Evolutionary conservation across 2,888 invertebrate genomes (phyloP).

Genomic region (Caradrina clavipalpis): DNA sequence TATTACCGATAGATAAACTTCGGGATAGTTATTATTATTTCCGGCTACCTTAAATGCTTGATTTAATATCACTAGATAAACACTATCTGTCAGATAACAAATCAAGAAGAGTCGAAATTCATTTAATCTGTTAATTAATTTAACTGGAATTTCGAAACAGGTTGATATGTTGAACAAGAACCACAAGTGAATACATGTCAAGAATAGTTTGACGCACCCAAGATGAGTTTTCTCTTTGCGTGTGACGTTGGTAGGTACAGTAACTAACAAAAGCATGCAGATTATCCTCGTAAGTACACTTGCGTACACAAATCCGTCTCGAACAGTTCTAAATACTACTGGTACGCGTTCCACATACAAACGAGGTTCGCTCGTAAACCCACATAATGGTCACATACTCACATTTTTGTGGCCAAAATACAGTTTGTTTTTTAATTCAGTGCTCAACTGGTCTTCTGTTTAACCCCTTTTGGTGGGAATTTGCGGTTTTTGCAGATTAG

Average conservation of each 20-base stretch:
- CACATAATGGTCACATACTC: conserved; percentile 63
- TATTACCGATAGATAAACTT: no score
- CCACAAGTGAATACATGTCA: background rate
- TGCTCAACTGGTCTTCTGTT: conserved; percentile 54
- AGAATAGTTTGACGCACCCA: background rate
- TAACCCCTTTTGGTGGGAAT: conserved; percentile 25
- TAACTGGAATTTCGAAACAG: background rate
- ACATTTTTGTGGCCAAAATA: conserved; percentile 71
- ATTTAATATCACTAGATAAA: no score
- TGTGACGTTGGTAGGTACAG: background rate
- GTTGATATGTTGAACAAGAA: background rate
- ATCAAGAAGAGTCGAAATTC: no score
- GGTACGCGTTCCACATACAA: conserved; percentile 52
- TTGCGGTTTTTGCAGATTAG: conserved; percentile 18
- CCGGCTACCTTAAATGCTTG: no score
- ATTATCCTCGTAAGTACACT: conserved; percentile 13
- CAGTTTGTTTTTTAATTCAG: conserved; percentile 66
- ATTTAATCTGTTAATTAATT: background rate
- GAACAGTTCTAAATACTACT: conserved; percentile 46
- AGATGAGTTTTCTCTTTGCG: background rate
- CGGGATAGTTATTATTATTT: no score
- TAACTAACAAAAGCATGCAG: conserved; percentile 12
- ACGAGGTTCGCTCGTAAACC: conserved; percentile 66
- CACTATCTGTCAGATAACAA: no score
- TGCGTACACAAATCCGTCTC: conserved; percentile 34